Conservation (phyloP, 1,140 invertebrate genomes). For the Paracyclopina nana region DNA sequence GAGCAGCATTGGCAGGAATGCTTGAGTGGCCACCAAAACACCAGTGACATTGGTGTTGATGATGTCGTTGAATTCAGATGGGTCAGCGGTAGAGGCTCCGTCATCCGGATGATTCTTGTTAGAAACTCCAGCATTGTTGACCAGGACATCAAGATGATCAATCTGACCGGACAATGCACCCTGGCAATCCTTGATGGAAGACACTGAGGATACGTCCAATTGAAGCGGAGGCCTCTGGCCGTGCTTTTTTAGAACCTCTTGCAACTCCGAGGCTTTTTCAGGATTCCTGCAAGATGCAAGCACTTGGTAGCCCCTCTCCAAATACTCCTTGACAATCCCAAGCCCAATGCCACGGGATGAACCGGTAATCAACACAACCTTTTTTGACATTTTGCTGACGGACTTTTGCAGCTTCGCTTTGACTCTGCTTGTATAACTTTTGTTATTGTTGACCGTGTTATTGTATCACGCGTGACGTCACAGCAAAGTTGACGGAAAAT, state of each 20-base stretch:
- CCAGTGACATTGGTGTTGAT: neutral
- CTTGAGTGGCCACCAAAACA: neutral
- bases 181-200: neutral
- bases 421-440: no score
- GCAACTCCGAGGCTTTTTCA: neutral
- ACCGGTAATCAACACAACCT: neutral
- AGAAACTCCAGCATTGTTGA: neutral
- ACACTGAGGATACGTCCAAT: slow-evolving; percentile 1
- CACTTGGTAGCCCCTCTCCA: neutral
- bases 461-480: no score
- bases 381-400: no score
- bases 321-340: neutral
- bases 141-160: neutral
- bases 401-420: no score
- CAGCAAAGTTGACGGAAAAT: no score
- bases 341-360: slow-evolving; percentile 1
- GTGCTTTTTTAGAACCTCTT: neutral
- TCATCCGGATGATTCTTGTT: neutral
- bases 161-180: neutral
- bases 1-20: neutral
- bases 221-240: neutral
- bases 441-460: no score
- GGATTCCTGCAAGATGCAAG: neutral
- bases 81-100: neutral
- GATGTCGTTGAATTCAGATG: neutral